Base-by-base conservation (phyloP, 2,888 invertebrate genomes). In the Xestobium rufovillosum region DNA sequence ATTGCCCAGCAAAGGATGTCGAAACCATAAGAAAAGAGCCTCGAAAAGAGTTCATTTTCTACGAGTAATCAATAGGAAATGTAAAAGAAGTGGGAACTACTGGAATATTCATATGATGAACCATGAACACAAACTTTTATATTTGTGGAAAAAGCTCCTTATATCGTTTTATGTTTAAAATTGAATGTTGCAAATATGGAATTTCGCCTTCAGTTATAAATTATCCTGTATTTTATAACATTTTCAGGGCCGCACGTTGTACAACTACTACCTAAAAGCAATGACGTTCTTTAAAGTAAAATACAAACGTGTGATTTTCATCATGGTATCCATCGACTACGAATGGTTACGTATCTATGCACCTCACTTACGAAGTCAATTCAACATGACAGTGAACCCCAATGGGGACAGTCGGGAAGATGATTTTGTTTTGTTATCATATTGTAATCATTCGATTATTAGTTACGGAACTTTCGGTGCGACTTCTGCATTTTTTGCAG, bases 361-460 rank as follows among this genome's bases (percentile, higher is more conserved):
- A 17, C 19, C 12, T 4, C 14, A 14, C 12, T 38, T 43, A 14
- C n/a, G 19, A 10, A 29, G 35, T n/a, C 19, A 31, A 3, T 25
- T 25, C 6, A 37, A 26, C 4, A 33, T 42, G 6, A 26, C 36
- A 11, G 39, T 41, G n/a, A 44, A 41, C 31, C 43, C 41, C 2
- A 36, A 28, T 11, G 14, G 19, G 6, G 26, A 28, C 9, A 34
- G 36, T 3, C 31, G 31, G 34, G 12, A 32, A n/a, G 30, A 39
- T 6, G 48, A 46, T 34, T 31, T 48, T 11, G 38, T 36, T 3
- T 14, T 46, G 10, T 28, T 48, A 13, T 44, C 44, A 12, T 34
- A 42, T 11, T 48, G 45, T 23, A 45, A 48, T 26, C 48, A 48
- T 16, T 43, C 38, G 12, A 44, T 48, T 13, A 46, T 48, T 10